Conservation (phyloP, 30 jellyfish, hydroid and myxozoan genomes). For the Rhopilema esculentum region DNA sequence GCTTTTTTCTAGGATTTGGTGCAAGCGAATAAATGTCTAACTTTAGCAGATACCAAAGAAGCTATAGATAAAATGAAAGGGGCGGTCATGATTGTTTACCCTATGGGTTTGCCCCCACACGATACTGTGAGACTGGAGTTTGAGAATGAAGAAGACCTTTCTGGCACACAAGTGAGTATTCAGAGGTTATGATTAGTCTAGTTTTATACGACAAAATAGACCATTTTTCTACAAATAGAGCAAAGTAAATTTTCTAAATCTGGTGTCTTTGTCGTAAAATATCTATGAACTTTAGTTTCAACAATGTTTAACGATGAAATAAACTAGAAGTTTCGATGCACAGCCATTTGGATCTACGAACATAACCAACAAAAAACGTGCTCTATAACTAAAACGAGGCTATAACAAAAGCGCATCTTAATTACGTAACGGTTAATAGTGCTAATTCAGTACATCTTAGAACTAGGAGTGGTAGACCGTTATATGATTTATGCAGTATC, state of each 20-base stretch:
- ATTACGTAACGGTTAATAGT: too few species aligned
- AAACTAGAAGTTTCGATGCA: too few species aligned
- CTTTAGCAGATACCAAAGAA: slow-evolving; percentile 70
- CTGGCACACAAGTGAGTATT: slow-evolving; percentile 93
- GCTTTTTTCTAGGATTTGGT: slow-evolving; percentile 77
- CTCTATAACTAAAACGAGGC: too few species aligned
- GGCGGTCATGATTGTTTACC: slow-evolving; percentile 93
- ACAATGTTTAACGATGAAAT: too few species aligned
- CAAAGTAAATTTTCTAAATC: neutral
- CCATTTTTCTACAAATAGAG: slow-evolving; percentile 12
- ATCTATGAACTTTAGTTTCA: too few species aligned
- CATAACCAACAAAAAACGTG: too few species aligned
- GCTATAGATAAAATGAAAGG: slow-evolving; percentile 95
- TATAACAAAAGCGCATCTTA: too few species aligned
- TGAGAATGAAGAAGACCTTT: slow-evolving; percentile 89
- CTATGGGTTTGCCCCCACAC: slow-evolving; percentile 99
- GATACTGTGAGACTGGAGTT: slow-evolving; percentile 90
- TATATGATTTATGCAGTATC: neutral
- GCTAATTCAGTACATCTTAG: neutral
- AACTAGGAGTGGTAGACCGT: neutral
- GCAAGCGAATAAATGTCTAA: slow-evolving; percentile 80
- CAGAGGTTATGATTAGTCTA: neutral
- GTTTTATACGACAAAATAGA: neutral
- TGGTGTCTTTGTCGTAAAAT: too few species aligned
- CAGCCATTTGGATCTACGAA: too few species aligned